These are phyloP conservation scores for Pristis pectinata DNA, from an alignment of 2,797 vertebrate species.

Conservation along the genomic window DNA sequence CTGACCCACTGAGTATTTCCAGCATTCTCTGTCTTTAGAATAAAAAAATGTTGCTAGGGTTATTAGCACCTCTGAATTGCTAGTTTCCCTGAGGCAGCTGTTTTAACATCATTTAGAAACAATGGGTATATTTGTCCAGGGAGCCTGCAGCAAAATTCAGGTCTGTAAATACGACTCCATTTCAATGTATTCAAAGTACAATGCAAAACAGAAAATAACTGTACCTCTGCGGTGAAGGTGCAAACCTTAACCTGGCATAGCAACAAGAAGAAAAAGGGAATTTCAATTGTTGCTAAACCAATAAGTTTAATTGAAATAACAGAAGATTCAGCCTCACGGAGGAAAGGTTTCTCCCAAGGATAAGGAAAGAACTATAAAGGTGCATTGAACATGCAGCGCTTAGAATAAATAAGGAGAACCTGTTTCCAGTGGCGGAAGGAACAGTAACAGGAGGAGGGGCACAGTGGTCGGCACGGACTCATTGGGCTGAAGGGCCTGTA, in stretches of 20 bases:
- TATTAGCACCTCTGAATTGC: too few relatives aligned
- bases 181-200: neutral
- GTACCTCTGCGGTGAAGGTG: neutral
- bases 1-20: too few relatives aligned
- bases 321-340: neutral
- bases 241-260: neutral
- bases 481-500: too few relatives aligned
- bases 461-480: too few relatives aligned
- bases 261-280: neutral
- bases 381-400: too few relatives aligned
- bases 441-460: too few relatives aligned
- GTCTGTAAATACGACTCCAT: neutral
- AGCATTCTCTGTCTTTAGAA: too few relatives aligned
- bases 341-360: too few relatives aligned
- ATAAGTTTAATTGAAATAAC: neutral
- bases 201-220: neutral
- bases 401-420: too few relatives aligned
- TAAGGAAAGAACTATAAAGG: too few relatives aligned
- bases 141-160: neutral
- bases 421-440: too few relatives aligned
- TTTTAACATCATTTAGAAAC: neutral
- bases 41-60: too few relatives aligned
- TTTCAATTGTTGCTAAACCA: neutral
- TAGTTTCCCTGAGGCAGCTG: neutral
- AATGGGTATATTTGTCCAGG: neutral